A percentile compares a stretch with the other conserved stretches of the same genome.
Conservation (phyloP, 2,797 vertebrate genomes). For the Percopsis omiscomaycus region DNA sequence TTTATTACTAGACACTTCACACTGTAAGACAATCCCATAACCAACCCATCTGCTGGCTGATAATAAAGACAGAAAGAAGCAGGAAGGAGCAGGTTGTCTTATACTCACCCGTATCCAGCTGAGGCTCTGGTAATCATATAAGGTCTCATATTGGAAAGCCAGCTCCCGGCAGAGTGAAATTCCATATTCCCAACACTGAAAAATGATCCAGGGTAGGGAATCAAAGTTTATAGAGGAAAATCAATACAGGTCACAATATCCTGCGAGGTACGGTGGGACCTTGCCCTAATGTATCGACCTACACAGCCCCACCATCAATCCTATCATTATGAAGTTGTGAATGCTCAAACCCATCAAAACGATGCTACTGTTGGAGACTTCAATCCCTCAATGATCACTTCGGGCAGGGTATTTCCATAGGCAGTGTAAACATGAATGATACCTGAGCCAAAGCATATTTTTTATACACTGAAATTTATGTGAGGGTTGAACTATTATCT, state of each 20-base stretch:
- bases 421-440: too few species aligned
- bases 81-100: conserved; percentile 1
- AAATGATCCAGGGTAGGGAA: conserved; percentile 41
- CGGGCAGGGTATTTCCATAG: too few species aligned
- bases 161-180: conserved; percentile 96
- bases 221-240: background rate
- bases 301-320: too few species aligned
- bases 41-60: conserved; percentile 13
- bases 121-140: conserved; percentile 98
- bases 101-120: conserved; percentile 97
- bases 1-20: conserved; percentile 14
- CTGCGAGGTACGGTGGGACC: background rate
- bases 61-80: conserved; percentile 33
- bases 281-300: background rate
- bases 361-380: too few species aligned
- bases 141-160: conserved; percentile 93
- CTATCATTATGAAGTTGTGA: too few species aligned
- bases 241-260: conserved; percentile 7
- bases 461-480: too few species aligned
- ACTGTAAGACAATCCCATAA: background rate
- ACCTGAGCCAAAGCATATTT: too few species aligned
- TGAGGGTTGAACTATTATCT: too few species aligned
- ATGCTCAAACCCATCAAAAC: too few species aligned
- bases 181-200: conserved; percentile 98
- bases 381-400: too few species aligned